Percentiles rank a stretch among this genome's conserved stretches.
These are phyloP conservation scores for Tachypleus tridentatus DNA, from an alignment of 1,140 invertebrate genomes.

Conservation along the genomic window DNA sequence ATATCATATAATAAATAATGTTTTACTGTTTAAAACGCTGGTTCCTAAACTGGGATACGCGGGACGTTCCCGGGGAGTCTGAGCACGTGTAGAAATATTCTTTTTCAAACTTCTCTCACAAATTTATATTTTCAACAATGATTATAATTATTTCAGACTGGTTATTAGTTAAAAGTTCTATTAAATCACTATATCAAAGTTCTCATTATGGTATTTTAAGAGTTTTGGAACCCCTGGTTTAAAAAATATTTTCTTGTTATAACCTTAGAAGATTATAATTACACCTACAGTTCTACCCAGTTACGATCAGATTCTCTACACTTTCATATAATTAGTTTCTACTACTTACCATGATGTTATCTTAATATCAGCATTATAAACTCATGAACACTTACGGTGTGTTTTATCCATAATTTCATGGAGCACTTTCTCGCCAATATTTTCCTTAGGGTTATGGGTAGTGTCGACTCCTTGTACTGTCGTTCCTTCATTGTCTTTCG, in stretches of 20 bases:
- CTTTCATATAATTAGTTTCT: neutral
- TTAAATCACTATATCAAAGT: too few species aligned
- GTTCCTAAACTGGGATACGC: too few species aligned
- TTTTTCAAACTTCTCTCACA: too few species aligned
- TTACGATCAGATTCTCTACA: neutral
- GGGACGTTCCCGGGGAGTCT: too few species aligned
- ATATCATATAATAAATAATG: too few species aligned
- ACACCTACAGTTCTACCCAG: neutral
- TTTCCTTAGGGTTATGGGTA: constrained; percentile 2
- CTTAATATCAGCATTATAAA: neutral
- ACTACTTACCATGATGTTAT: neutral
- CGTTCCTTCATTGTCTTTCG: too few species aligned
- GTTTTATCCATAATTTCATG: constrained; percentile 17
- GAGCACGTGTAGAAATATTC: too few species aligned
- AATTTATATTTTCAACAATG: too few species aligned
- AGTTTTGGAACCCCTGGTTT: neutral
- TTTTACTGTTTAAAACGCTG: too few species aligned
- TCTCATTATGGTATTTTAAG: neutral
- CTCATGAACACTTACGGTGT: constrained; percentile 10
- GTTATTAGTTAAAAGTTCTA: too few species aligned
- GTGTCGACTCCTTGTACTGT: too few species aligned
- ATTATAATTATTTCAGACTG: too few species aligned
- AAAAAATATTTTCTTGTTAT: neutral
- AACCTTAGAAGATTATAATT: neutral
- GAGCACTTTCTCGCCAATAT: constrained; percentile 14